Evolutionary conservation across 2,888 invertebrate species (phyloP), one percentile per base, ranked within the genome.

Genomic region (Amiota minor): DNA sequence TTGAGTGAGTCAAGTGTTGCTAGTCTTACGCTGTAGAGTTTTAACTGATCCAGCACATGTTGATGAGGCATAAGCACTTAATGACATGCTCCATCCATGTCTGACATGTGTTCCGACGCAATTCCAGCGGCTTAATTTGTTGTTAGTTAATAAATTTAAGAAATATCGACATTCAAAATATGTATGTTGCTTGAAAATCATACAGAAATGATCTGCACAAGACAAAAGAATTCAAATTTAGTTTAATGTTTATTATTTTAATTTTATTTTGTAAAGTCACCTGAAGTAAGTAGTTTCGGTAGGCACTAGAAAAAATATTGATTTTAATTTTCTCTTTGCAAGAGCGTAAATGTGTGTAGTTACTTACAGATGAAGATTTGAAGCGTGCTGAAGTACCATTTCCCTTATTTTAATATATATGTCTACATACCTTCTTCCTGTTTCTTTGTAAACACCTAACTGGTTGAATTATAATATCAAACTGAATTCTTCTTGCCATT

Each of bases 111-210:
- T 75, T 35, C 71, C 53, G 20, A 64, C 65, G 35, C 56, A 74
- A 75, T 76, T 76, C 80, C 78, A 81, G 82, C 82, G 74, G 82
- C 82, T 83, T 82, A 83, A 83, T 83, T 85, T 84, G 75, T 84
- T 47, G 47, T 65, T 46, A 1, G 18, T 10, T 49, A 16, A 49
- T 14, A 49, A 77, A 50, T 77, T 76, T 79, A 78, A 78, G 83
- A 83, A 84, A 82, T 86, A 81, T 83, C 85, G 86, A 79, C 82
- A 83, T 84, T 85, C 83, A 81, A 78, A 80, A 82, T 76, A 84
- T 83, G 81, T 83, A 85, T 83, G 84, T 62, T 50, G 12, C n/a
- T n/a, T n/a, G n/a, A n/a, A 16, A 14, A 53, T 53, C n/a, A 12
- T 14, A 77, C 82, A 85, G 83, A 83, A 86, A 86, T 83, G 86